Percentiles rank a stretch among this genome's conserved stretches.
These are phyloP conservation scores for Parnassius glacialis DNA, from an alignment of 2,888 invertebrate species.

Conservation along the genomic window DNA sequence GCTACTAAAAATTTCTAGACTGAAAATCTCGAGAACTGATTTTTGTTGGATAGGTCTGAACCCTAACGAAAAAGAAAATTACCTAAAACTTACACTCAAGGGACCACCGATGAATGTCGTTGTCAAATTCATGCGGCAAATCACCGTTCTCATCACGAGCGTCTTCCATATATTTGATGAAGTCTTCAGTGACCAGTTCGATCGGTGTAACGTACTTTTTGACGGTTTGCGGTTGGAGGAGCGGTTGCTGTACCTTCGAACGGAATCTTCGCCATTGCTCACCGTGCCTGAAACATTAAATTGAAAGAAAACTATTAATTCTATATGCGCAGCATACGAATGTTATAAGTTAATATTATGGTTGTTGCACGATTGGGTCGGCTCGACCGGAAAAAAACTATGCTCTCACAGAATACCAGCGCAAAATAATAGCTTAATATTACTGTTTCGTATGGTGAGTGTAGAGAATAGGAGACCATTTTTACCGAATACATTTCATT, in stretches of 20 bases:
- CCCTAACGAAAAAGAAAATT: not conserved
- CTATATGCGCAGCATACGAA: not conserved
- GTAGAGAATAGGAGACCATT: no score
- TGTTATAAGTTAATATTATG: not conserved
- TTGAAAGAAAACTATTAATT: not conserved
- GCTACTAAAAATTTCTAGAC: no score
- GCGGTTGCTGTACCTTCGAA: constrained; percentile 93
- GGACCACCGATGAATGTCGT: constrained; percentile 95
- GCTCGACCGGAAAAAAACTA: no score
- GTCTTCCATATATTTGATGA: constrained; percentile 85
- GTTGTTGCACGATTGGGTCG: no score
- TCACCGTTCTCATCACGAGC: constrained; percentile 83
- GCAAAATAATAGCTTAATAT: no score
- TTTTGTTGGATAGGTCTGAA: no score
- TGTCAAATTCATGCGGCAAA: constrained; percentile 90
- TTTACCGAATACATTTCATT: no score
- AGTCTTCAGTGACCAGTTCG: constrained; percentile 88
- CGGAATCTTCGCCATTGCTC: constrained; percentile 95
- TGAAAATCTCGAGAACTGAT: no score
- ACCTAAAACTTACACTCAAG: constrained; percentile 88
- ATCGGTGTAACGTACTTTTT: constrained; percentile 89
- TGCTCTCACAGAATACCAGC: no score
- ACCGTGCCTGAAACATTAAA: constrained; percentile 86
- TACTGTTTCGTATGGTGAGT: no score
- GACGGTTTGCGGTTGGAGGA: constrained; percentile 91